Percentiles rank a stretch among this genome's conserved stretches.
phyloP scores from a whole-genome alignment of 2,113 vertebrate genomes.

The Pachycephala philippinensis region DNA sequence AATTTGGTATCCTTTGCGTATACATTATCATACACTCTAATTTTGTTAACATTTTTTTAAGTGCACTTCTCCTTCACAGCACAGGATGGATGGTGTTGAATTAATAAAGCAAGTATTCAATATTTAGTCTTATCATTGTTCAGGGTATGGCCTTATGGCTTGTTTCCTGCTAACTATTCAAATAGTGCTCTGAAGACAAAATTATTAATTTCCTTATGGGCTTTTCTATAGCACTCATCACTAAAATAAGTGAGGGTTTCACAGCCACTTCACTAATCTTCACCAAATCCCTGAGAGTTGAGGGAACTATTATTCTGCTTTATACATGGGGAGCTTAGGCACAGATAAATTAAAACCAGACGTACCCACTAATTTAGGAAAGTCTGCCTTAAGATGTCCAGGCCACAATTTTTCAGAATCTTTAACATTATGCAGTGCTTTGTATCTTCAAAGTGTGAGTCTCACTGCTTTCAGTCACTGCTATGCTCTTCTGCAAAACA shows the following conservation, averaged over 20 bases:
- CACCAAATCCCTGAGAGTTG: constrained; percentile 20
- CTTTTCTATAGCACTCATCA: constrained; percentile 51
- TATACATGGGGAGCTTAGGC: background rate
- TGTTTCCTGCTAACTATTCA: constrained; percentile 57
- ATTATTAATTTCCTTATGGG: constrained; percentile 59
- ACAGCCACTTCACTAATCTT: constrained; percentile 50
- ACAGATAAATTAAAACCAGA: constrained; percentile 36
- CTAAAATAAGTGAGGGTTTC: constrained; percentile 38
- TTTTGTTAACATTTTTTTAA: constrained; percentile 48
- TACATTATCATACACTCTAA: constrained; percentile 26
- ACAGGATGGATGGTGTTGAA: constrained; percentile 29
- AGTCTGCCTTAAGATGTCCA: constrained; percentile 21
- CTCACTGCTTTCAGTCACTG: constrained; percentile 7
- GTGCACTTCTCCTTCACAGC: constrained; percentile 24
- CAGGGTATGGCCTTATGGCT: constrained; percentile 30
- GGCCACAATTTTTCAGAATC: background rate
- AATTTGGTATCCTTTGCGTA: constrained; percentile 29
- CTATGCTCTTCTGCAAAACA: background rate
- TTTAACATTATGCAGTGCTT: constrained; percentile 3
- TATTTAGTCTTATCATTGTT: constrained; percentile 61
- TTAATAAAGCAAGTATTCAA: constrained; percentile 54
- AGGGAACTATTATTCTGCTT: constrained; percentile 22
- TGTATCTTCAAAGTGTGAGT: background rate
- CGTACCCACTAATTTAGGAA: constrained; percentile 17
- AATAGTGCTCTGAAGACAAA: constrained; percentile 50